Base-by-base conservation (phyloP, 2,888 invertebrate genomes). In the Pinctada fucata region DNA sequence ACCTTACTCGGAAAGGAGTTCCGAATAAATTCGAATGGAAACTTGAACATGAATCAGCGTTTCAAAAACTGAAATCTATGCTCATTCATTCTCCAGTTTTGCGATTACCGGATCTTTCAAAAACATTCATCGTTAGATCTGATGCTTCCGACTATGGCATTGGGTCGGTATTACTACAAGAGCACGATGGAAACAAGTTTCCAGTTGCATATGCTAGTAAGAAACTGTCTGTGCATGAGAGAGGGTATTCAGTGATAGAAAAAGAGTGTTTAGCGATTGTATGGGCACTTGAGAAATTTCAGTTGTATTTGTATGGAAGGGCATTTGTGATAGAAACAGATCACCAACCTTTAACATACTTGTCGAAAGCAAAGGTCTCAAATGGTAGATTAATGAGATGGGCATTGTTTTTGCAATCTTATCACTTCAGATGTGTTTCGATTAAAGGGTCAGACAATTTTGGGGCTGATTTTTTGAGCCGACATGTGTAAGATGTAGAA, bases 21-120 rank as follows among this genome's bases (percentile, higher is more conserved):
- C 78, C 76, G 2, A 78, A 78, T 16, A 76, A 51, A n/a, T 80
- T 87, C 16, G 16, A 67, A 2, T 88, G 86, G 85, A 75, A 67
- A 8, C 65, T 66, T 3, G 45, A 52, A 5, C 58, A 70, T 13
- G 76, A 75, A 51, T 68, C 70, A 49, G 72, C 82, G 13, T 85
- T 84, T 58, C n/a, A 79, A 3, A 67, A 31, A 2, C 49, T 84
- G 49, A 84, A 78, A 49, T 31, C 52, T 16, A 67, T 65, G 31
- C 50, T 82, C n/a, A n/a, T n/a, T n/a, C n/a, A n/a, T n/a, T n/a
- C n/a, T n/a, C 82, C 80, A 13, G 72, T 83, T 45, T 68, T 83
- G n/a, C 50, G 58, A 71, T 48, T 83, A 3, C 79, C 79, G 8
- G 78, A 83, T 71, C 68, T 79, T 16, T 6, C 72, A 2, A 76